phyloP scores from a whole-genome alignment of 2,888 invertebrate species.

The Trissolcus japonicus region DNA sequence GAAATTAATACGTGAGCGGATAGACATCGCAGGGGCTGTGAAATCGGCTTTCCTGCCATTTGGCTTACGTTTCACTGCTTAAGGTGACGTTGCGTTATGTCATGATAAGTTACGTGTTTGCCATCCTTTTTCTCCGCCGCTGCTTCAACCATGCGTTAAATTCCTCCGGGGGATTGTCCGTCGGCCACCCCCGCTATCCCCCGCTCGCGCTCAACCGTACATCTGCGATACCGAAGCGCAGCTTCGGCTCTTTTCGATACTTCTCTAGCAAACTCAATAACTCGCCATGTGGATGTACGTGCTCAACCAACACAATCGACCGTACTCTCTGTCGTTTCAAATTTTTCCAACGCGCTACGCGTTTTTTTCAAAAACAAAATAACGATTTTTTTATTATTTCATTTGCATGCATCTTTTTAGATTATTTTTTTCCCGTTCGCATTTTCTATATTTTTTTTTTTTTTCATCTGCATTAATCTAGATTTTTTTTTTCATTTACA shows the following conservation, averaged over 20 bases:
- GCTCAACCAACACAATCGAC: conserved; percentile 1
- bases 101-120: conserved; percentile 53
- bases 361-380: no score
- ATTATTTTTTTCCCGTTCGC: not conserved
- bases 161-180: conserved; percentile 65
- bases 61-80: conserved; percentile 47
- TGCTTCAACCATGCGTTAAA: conserved; percentile 69
- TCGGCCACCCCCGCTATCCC: conserved; percentile 42
- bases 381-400: not conserved
- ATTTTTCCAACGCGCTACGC: not conserved
- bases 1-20: conserved; percentile 34
- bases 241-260: conserved; percentile 41
- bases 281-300: conserved; percentile 26
- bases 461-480: no score
- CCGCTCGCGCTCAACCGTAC: conserved; percentile 31
- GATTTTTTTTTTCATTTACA: no score
- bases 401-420: not conserved
- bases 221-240: conserved; percentile 37
- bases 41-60: conserved; percentile 52
- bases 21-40: conserved; percentile 9
- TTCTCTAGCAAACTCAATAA: conserved; percentile 40
- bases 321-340: not conserved
- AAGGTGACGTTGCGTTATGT: conserved; percentile 62
- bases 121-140: conserved; percentile 53
- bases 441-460: no score